Evolutionary conservation across 2,113 vertebrate species (phyloP).

Genomic region (Alexandromys fortis): DNA sequence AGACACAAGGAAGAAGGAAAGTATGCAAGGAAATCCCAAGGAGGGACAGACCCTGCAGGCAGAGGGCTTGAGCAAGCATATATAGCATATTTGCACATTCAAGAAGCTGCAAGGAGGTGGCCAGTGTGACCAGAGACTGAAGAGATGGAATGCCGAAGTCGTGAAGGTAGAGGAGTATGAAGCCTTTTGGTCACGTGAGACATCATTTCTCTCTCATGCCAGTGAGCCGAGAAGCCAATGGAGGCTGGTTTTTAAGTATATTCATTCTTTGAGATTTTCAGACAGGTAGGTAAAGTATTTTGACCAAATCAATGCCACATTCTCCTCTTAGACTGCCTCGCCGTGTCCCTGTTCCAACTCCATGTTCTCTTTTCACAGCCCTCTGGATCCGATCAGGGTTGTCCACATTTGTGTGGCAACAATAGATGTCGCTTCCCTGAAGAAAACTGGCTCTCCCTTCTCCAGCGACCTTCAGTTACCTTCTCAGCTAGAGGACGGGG

Average conservation of each 20-base stretch:
- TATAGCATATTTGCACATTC: background rate
- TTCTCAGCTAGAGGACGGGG: background rate
- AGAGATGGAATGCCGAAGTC: background rate
- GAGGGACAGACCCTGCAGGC: background rate
- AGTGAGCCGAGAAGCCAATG: background rate
- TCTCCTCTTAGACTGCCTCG: background rate
- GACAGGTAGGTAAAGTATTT: background rate
- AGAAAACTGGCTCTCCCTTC: background rate
- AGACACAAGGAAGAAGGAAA: background rate
- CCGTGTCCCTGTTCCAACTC: background rate
- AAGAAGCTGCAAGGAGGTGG: background rate
- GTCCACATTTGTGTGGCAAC: background rate
- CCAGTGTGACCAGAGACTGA: background rate
- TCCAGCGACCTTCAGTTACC: background rate
- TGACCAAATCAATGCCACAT: background rate
- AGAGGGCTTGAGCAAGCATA: background rate
- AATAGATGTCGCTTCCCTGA: background rate
- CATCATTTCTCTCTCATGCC: background rate
- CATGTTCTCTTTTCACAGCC: background rate
- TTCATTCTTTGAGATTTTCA: background rate
- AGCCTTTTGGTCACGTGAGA: background rate
- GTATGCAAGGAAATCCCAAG: too few relatives aligned
- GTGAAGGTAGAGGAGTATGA: fast-evolving
- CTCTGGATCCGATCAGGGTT: background rate
- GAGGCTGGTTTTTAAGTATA: background rate